Conservation (phyloP, 2,888 invertebrate species). For the Sarcophaga variegata region DNA sequence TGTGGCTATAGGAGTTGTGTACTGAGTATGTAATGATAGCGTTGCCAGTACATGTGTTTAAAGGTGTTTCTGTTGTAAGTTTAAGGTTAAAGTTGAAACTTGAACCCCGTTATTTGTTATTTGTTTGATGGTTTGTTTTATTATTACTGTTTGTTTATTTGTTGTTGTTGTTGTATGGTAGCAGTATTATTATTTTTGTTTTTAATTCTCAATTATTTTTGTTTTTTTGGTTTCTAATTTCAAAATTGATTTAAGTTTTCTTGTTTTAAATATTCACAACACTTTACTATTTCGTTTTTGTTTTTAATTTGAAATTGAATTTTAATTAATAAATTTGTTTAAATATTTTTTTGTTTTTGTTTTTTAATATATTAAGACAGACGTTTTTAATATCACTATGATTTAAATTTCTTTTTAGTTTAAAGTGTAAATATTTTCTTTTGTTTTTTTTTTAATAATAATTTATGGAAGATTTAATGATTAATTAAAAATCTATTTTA, state of each 20-base stretch:
- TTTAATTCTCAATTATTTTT: too few species aligned
- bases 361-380: too few species aligned
- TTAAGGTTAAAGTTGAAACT: constrained; percentile 57
- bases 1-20: neutral
- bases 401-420: constrained; percentile 16
- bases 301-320: constrained; percentile 11
- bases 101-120: constrained; percentile 13
- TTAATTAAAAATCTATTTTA: constrained; percentile 60
- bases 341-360: constrained; percentile 10
- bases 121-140: neutral
- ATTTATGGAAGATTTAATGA: constrained; percentile 67
- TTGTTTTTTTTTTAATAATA: constrained; percentile 39
- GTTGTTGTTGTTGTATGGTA: neutral
- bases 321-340: constrained; percentile 32
- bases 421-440: constrained; percentile 1
- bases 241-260: neutral
- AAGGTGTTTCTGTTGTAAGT: constrained; percentile 43
- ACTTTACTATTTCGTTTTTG: too few species aligned
- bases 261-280: constrained; percentile 7
- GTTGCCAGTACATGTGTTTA: constrained; percentile 14
- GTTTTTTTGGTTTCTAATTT: neutral
- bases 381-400: neutral
- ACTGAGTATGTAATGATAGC: constrained; percentile 22
- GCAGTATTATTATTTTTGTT: neutral
- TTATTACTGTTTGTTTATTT: neutral